Evolutionary conservation across 2,888 invertebrate genomes (phyloP).

Genomic region (Orgyia antiqua): DNA sequence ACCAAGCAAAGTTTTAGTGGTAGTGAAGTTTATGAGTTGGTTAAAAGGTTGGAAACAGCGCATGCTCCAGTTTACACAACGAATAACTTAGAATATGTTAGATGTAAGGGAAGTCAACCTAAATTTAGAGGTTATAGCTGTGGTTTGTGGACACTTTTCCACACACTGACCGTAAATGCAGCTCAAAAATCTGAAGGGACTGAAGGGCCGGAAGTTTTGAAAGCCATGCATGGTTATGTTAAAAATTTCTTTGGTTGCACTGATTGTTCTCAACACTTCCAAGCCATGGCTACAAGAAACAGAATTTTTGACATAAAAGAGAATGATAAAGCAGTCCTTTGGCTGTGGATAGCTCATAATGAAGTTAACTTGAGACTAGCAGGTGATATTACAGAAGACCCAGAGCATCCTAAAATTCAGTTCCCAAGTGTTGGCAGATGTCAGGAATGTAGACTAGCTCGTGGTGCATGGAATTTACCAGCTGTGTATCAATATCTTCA

Average conservation of each 20-base stretch:
- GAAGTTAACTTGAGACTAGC: conserved; percentile 92
- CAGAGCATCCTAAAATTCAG: conserved; percentile 90
- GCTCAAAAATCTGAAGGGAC: conserved; percentile 58
- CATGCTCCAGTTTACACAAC: conserved; percentile 77
- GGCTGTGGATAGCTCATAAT: conserved; percentile 97
- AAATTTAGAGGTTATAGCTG: conserved; percentile 93
- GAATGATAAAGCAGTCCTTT: conserved; percentile 88
- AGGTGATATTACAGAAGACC: conserved; percentile 94
- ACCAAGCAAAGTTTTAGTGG: conserved; percentile 77
- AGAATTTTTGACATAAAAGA: conserved; percentile 83
- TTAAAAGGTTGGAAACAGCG: conserved; percentile 71
- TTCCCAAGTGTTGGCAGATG: conserved; percentile 88
- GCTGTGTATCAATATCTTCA: conserved; percentile 82
- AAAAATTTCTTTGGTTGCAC: conserved; percentile 95
- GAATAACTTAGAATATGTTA: conserved; percentile 81
- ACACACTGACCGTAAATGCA: conserved; percentile 91
- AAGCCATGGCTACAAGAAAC: conserved; percentile 86
- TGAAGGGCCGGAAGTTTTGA: conserved; percentile 84
- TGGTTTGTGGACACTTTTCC: conserved; percentile 96
- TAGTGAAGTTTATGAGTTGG: conserved; percentile 75
- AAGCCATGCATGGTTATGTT: conserved; percentile 92
- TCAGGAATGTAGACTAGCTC: conserved; percentile 78
- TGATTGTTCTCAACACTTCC: conserved; percentile 93
- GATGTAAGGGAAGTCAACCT: conserved; percentile 88
- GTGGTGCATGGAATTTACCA: conserved; percentile 80